Conservation (phyloP, 2,113 vertebrate species). For the Cavia porcellus region DNA sequence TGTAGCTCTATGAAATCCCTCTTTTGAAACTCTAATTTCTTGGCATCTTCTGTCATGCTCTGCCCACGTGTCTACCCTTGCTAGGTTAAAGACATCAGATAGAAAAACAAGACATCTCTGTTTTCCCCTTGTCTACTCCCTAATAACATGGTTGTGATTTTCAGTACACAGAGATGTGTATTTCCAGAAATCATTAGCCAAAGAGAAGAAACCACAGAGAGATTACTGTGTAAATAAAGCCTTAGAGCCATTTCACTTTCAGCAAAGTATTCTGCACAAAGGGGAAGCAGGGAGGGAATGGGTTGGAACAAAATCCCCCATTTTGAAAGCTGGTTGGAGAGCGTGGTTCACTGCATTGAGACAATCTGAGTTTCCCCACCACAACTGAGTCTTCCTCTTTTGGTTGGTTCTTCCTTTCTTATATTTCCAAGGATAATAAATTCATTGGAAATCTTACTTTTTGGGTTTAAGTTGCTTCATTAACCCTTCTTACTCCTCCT, state of each 20-base stretch:
- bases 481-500: neutral
- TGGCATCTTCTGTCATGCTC: constrained; percentile 23
- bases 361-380: neutral
- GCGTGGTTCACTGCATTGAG: neutral
- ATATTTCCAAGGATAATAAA: constrained; percentile 35
- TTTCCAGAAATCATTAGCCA: constrained; percentile 48
- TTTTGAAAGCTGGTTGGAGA: constrained; percentile 11
- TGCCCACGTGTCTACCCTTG: constrained; percentile 59
- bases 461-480: neutral
- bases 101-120: constrained; percentile 32
- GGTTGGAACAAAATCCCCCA: neutral
- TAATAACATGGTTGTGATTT: neutral
- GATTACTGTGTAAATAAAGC: neutral
- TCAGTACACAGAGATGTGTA: neutral
- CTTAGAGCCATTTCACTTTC: constrained; percentile 19
- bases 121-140: neutral
- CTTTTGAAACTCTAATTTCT: constrained; percentile 51
- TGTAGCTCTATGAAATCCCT: neutral
- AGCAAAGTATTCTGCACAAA: neutral
- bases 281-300: neutral
- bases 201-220: constrained; percentile 47
- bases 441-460: neutral
- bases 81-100: constrained; percentile 59
- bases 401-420: constrained; percentile 37
- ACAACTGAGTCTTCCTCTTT: neutral